Conservation (phyloP, 2,113 vertebrate species). For the Rutilus rutilus region DNA sequence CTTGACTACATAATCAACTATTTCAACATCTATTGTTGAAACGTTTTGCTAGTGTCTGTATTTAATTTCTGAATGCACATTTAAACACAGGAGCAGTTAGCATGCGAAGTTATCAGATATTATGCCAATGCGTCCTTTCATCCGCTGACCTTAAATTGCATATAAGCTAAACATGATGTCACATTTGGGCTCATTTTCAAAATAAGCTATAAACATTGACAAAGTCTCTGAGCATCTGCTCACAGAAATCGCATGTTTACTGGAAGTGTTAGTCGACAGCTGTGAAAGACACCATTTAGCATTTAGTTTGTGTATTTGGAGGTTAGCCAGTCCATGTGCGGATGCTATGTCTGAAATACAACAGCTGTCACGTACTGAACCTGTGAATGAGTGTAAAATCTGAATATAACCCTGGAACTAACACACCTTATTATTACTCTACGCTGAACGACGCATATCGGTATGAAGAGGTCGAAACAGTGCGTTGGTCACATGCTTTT, state of each 20-base stretch:
- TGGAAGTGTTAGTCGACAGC: slow-evolving; percentile 36
- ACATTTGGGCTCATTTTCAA: slow-evolving; percentile 26
- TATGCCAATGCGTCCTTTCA: not conserved
- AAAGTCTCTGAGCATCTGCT: slow-evolving; percentile 30
- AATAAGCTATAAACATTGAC: slow-evolving; percentile 13
- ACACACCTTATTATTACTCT: not conserved
- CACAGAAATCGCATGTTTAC: slow-evolving; percentile 20
- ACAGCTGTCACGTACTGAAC: slow-evolving; percentile 30
- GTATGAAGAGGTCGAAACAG: not conserved
- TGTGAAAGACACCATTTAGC: slow-evolving; percentile 30
- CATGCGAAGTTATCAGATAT: not conserved
- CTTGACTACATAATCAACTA: not conserved
- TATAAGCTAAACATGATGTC: slow-evolving; percentile 24
- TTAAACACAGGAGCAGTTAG: not conserved
- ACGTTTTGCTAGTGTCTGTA: not conserved
- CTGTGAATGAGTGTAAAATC: slow-evolving; percentile 16
- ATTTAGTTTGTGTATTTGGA: slow-evolving; percentile 36
- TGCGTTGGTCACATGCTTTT: not conserved
- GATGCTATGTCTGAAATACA: slow-evolving; percentile 25
- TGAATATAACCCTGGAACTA: not conserved
- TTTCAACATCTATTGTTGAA: slow-evolving; percentile 24
- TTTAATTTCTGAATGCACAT: not conserved
- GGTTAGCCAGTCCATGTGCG: slow-evolving; percentile 33
- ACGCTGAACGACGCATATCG: not conserved
- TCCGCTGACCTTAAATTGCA: not conserved